Conservation (phyloP, 2,888 invertebrate genomes). For the Lissocephala sabroskyi region DNA sequence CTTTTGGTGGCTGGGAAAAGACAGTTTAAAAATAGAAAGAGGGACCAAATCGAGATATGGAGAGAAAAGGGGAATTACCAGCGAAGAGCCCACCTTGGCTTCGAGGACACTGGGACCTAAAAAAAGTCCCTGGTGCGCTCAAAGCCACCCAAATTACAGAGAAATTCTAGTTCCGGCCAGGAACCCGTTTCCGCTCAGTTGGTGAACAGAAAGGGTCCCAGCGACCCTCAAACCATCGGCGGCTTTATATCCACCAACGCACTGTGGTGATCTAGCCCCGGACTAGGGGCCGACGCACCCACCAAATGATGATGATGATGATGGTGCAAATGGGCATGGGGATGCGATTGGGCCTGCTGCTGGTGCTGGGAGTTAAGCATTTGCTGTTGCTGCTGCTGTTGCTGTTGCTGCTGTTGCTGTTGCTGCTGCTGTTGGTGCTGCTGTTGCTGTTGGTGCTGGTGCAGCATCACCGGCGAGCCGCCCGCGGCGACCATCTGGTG, state of each 20-base stretch:
- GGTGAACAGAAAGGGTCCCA: slow-evolving; percentile 77
- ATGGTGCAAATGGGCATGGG: slow-evolving; percentile 66
- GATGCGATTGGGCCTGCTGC: slow-evolving; percentile 44
- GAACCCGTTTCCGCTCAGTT: slow-evolving; percentile 57
- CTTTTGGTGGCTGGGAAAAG: no score
- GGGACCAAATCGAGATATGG: no score
- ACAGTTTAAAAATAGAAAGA: background rate
- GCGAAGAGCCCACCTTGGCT: background rate
- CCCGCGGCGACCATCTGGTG: slow-evolving; percentile 71
- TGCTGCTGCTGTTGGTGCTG: slow-evolving; percentile 56
- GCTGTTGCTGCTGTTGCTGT: slow-evolving; percentile 31
- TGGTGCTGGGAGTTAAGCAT: no score
- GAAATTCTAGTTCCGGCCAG: slow-evolving; percentile 14
- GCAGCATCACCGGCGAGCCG: slow-evolving; percentile 70
- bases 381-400: slow-evolving; percentile 49
- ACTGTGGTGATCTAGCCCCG: slow-evolving; percentile 77
- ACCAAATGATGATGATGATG: slow-evolving; percentile 67
- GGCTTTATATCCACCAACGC: slow-evolving; percentile 80
- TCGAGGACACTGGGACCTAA: background rate
- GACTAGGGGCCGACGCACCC: slow-evolving; percentile 74
- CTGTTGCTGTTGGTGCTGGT: slow-evolving; percentile 68
- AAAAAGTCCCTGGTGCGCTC: slow-evolving; percentile 2
- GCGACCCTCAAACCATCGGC: slow-evolving; percentile 75
- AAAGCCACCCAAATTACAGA: slow-evolving; percentile 7
- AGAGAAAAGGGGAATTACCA: no score